Evolutionary conservation across 2,888 invertebrate genomes (phyloP), one percentile per base, ranked within the genome.

Genomic region (Andrena trimmerana): DNA sequence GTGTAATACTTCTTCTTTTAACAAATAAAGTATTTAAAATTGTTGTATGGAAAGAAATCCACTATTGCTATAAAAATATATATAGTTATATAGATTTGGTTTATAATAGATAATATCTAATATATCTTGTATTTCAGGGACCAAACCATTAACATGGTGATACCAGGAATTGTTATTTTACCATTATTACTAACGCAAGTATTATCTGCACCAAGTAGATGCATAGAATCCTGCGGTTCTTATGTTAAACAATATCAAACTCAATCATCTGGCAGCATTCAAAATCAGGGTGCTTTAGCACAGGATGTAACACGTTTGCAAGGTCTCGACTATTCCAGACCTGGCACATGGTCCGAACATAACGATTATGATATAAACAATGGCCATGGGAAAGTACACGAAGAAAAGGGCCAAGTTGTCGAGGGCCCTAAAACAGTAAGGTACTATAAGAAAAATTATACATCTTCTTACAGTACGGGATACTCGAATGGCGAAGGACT

Each of bases 381-480:
- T 66, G 92, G 92, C n/a, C 85, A 81, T 16, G 92, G 92, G 5
- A 82, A 88, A 63, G 89, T 92, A 67, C 86, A 88, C 33, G 92
- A 92, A 82, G 89, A 90, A 59, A 86, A 84, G 3, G 92, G 92
- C 0, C 92, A 92, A 73, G 71, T 81, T 42, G 82, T 81, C 1
- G 74, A 82, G 2, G 86, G 85, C 0, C 54, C 83, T 2, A 89
- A 86, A n/a, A 83, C 57, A n/a, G 70, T 86, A 29, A 83, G 79
- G 42, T 93, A 90, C 65, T 92, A 90, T 68, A 91, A 89, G 36
- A 91, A 91, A 60, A 93, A 93, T 88, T 93, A 91, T 62, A 90
- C 91, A 0, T 83, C 92, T 13, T 90, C 90, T 27, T 92, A 89
- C 42, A 83, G 79, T 60, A 85, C 78, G 3, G 80, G 70, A 6